Evolutionary conservation across 2,797 vertebrate species (phyloP).

Genomic region (Chanos chanos): DNA sequence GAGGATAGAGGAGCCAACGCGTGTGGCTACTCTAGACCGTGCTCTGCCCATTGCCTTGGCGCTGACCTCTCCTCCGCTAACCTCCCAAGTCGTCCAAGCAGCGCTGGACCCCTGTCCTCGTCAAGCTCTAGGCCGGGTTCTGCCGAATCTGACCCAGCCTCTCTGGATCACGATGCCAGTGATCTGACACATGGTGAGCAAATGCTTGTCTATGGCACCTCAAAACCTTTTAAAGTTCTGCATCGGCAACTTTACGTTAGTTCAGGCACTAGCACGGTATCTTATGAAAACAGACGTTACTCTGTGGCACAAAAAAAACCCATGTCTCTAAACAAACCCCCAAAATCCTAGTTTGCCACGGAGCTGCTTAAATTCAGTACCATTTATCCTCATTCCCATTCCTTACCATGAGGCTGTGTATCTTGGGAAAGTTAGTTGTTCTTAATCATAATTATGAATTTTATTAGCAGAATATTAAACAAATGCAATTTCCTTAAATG

Average conservation of each 20-base stretch:
- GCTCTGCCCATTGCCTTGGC: slow-evolving; percentile 43
- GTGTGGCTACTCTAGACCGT: slow-evolving; percentile 41
- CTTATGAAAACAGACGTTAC: too few relatives aligned
- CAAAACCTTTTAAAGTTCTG: too few relatives aligned
- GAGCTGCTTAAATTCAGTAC: too few relatives aligned
- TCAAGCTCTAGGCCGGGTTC: slow-evolving; percentile 57
- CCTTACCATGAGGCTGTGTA: not conserved
- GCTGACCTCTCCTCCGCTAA: slow-evolving; percentile 41
- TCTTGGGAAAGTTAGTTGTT: not conserved
- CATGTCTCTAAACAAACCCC: too few relatives aligned
- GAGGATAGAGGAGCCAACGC: slow-evolving; percentile 44
- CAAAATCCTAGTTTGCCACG: too few relatives aligned
- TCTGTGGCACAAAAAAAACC: too few relatives aligned
- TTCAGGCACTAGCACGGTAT: too few relatives aligned
- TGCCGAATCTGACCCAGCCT: slow-evolving; percentile 49
- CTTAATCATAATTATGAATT: too few relatives aligned
- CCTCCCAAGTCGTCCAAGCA: slow-evolving; percentile 32
- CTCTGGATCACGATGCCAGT: slow-evolving; percentile 72
- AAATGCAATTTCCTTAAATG: too few relatives aligned
- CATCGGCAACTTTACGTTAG: too few relatives aligned
- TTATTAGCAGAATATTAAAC: too few relatives aligned
- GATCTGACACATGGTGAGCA: slow-evolving; percentile 83
- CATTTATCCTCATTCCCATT: too few relatives aligned
- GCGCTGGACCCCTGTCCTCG: slow-evolving; percentile 36
- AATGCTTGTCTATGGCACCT: slow-evolving; percentile 16